Conservation (phyloP, 2,797 vertebrate species). For the Siniperca undulata region DNA sequence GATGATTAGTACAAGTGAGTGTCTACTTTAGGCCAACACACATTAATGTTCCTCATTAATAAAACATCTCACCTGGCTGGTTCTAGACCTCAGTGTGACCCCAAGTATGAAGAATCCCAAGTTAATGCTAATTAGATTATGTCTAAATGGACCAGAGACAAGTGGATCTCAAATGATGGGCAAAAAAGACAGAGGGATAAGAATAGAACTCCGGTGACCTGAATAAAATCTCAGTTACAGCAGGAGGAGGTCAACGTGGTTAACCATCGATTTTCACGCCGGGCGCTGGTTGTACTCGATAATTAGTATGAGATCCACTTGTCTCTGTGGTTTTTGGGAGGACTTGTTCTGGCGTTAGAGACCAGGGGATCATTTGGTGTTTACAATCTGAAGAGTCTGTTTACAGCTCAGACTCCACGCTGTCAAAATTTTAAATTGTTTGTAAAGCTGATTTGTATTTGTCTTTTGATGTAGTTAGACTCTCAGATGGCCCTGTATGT, state of each 20-base stretch:
- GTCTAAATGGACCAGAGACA: slow-evolving; percentile 21
- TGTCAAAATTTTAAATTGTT: neutral
- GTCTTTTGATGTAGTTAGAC: no score
- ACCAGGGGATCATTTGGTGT: neutral
- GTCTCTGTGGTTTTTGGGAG: slow-evolving; percentile 3
- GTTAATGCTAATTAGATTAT: slow-evolving; percentile 21
- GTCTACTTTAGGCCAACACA: neutral
- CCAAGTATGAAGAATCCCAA: neutral
- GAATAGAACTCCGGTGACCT: slow-evolving; percentile 61
- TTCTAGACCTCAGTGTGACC: neutral
- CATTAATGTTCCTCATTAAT: neutral
- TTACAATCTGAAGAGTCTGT: neutral
- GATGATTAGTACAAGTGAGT: neutral
- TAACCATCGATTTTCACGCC: slow-evolving; percentile 30
- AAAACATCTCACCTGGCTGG: neutral
- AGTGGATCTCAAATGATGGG: slow-evolving; percentile 27
- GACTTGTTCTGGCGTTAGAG: neutral
- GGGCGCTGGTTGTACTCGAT: slow-evolving; percentile 20
- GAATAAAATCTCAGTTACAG: slow-evolving; percentile 27
- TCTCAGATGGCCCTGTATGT: no score
- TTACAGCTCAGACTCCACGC: neutral
- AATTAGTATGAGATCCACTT: no score
- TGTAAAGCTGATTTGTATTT: neutral
- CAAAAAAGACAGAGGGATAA: slow-evolving; percentile 19
- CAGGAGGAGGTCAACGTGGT: neutral